These are phyloP conservation scores for Acanthisitta chloris DNA, from an alignment of 2,113 vertebrate genomes.

Conservation along the genomic window DNA sequence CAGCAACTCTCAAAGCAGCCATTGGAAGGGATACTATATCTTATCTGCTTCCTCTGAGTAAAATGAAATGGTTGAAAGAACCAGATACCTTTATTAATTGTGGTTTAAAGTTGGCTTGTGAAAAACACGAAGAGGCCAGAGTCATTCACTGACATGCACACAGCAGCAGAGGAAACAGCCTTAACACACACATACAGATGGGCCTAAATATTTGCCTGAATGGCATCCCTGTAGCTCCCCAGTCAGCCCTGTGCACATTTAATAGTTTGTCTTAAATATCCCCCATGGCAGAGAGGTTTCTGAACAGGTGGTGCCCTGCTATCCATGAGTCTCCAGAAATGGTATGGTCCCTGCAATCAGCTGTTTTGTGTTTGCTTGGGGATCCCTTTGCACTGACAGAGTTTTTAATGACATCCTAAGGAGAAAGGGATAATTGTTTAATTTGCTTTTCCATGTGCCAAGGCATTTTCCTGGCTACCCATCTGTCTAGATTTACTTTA, in stretches of 20 bases:
- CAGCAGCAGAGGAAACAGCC: neutral
- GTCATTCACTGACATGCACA: neutral
- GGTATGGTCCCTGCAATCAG: neutral
- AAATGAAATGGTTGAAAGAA: neutral
- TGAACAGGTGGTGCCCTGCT: neutral
- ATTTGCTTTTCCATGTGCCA: neutral
- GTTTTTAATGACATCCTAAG: neutral
- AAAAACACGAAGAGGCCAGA: neutral
- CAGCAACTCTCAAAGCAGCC: neutral
- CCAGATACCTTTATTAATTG: conserved; percentile 13
- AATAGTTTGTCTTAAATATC: neutral
- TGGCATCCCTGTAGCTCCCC: neutral
- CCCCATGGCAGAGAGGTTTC: neutral
- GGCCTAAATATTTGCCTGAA: neutral
- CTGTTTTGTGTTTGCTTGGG: neutral
- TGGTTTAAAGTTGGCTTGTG: neutral
- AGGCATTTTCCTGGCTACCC: neutral
- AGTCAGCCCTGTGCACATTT: neutral
- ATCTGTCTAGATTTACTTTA: neutral
- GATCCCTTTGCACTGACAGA: neutral
- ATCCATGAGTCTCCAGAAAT: neutral
- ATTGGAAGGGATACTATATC: neutral
- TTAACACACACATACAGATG: neutral
- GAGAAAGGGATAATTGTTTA: neutral
- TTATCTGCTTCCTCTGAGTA: neutral